Evolutionary conservation across 1,140 invertebrate species (phyloP).

Genomic region (Ctenoplectra terminalis): DNA sequence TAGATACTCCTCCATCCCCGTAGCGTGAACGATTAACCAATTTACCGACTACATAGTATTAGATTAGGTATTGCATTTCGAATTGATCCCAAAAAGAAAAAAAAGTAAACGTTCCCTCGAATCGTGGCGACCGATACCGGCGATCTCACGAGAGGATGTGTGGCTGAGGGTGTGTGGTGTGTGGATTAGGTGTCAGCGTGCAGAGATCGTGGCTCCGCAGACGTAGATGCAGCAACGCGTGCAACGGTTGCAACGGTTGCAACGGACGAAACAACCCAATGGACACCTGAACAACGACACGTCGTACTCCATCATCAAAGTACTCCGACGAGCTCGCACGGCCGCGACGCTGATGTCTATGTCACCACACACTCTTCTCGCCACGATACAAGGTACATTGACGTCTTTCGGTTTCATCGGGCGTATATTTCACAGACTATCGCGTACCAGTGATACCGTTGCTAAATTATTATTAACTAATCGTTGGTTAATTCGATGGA

Average conservation of each 20-base stretch:
- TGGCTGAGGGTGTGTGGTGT: constrained; percentile 79
- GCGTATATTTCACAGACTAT: not conserved
- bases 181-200: constrained; percentile 77
- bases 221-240: constrained; percentile 63
- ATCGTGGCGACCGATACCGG: constrained; percentile 29
- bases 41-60: not conserved
- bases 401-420: constrained; percentile 39
- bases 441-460: not conserved
- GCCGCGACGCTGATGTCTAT: constrained; percentile 68
- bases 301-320: constrained; percentile 69
- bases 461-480: not conserved
- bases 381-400: constrained; percentile 76
- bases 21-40: constrained; percentile 11
- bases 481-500: too few relatives aligned
- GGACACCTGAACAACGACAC: constrained; percentile 57
- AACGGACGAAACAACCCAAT: constrained; percentile 42
- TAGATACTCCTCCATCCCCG: not conserved
- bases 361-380: constrained; percentile 75
- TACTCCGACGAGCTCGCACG: constrained; percentile 61
- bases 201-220: constrained; percentile 71
- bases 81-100: not conserved
- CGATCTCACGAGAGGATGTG: constrained; percentile 41
- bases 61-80: constrained; percentile 12
- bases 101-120: constrained; percentile 13
- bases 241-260: constrained; percentile 46